Evolutionary conservation across 2,888 invertebrate genomes (phyloP).

Genomic region (Lamellibrachia columna): DNA sequence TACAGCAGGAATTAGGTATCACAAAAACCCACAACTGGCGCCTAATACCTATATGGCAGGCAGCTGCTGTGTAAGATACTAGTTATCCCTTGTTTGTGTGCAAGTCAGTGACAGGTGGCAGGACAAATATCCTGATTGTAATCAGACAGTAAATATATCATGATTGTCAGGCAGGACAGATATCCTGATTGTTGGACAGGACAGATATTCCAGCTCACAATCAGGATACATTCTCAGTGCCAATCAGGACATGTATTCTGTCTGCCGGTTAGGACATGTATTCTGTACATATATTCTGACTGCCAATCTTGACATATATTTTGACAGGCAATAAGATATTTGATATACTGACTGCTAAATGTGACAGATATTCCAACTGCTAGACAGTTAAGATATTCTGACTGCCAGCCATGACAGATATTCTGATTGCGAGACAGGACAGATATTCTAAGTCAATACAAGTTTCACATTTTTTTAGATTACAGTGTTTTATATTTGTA

Average conservation of each 20-base stretch:
- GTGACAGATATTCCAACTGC: background rate
- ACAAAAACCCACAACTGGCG: background rate
- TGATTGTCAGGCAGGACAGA: background rate
- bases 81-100: background rate
- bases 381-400: background rate
- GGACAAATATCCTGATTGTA: background rate
- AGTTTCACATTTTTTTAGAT: background rate
- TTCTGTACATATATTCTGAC: no score
- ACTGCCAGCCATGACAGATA: background rate
- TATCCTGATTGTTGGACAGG: background rate
- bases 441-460: background rate
- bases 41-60: background rate
- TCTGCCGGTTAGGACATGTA: no score
- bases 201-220: no score
- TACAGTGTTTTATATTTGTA: slow-evolving; percentile 16
- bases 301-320: no score
- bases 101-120: background rate
- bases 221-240: no score
- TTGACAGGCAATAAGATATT: no score
- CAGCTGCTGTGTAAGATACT: background rate
- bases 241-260: no score
- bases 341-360: no score
- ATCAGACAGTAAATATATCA: background rate
- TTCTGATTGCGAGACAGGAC: background rate
- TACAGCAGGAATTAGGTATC: background rate